Evolutionary conservation across 2,797 vertebrate genomes (phyloP), one percentile per base, ranked within the genome.

Genomic region (Gobio occitaniae): DNA sequence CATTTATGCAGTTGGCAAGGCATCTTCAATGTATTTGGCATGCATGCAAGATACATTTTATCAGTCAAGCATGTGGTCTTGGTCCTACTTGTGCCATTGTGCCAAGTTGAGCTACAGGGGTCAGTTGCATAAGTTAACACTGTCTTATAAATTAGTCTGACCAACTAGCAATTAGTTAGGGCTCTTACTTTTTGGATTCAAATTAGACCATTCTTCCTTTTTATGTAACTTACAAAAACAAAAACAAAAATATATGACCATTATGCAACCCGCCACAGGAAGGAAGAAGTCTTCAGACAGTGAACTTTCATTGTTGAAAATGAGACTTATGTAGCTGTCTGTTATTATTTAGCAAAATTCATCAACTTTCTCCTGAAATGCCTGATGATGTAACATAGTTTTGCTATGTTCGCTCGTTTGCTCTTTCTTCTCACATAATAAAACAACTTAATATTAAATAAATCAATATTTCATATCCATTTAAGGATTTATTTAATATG

Each of bases 1-100:
- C 16, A 13, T 72, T 71, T 21, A 71, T 50, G 63, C 78, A 16
- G 15, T 80, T 79, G 77, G n/a, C 41, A 47, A 56, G 59, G 6
- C 9, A 19, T 65, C 15, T 19, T 47, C 29, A 63, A 21, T 38
- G 29, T 3, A 70, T 38, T 41, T 38, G 41, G 16, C 52, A 50
- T 50, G 25, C 19, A 3, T 48, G 48, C 19, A 75, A 56, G 12
- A 48, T 50, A 9, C n/a, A 21, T 50, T 48, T 63, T 74, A 80
- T 69, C n/a, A 48, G 32, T 47, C 32, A 16, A 70, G 48, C 38
- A 65, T 2, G 17, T 68, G 61, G 47, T 38, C 16, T 71, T 56
- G 16, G 50, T 21, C 21, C 13, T 47, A 41, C 50, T 44, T 8
- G 17, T 21, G 69, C 21, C 44, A 32, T 78, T 3, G 21, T 44